Percentiles rank a stretch among this genome's conserved stretches.
phyloP scores from a whole-genome alignment of 2,888 invertebrate genomes.

The Drosophila barbarae region DNA sequence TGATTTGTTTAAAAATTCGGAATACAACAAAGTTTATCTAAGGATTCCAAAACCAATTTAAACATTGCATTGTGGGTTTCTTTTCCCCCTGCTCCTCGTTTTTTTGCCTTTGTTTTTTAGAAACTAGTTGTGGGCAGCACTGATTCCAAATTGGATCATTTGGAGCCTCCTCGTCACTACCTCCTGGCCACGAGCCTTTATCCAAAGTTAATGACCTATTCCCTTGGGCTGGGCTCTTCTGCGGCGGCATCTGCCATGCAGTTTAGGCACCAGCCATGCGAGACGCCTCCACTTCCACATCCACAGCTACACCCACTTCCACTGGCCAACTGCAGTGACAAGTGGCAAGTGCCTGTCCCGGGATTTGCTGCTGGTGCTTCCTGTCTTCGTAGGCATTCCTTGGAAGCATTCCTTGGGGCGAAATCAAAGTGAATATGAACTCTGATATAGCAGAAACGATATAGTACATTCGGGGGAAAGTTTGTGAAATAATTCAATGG shows the following conservation, averaged over 20 bases:
- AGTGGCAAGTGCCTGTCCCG: conserved; percentile 17
- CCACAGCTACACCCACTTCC: neutral
- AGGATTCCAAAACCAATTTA: neutral
- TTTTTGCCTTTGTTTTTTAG: neutral
- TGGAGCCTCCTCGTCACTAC: neutral
- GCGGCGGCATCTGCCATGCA: conserved; percentile 30
- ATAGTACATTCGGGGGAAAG: neutral
- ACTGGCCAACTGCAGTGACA: conserved; percentile 19
- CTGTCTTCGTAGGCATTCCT: conserved; percentile 3
- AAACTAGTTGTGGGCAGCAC: conserved; percentile 3
- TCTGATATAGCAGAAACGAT: neutral
- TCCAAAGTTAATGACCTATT: conserved; percentile 38
- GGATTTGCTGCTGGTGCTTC: conserved; percentile 5
- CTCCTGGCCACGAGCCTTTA: conserved; percentile 6
- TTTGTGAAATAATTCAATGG: neutral
- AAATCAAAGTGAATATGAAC: conserved; percentile 7
- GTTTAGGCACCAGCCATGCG: conserved; percentile 27
- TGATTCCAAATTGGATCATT: conserved; percentile 7
- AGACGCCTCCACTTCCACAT: conserved; percentile 4
- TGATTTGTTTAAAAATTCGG: too few relatives aligned
- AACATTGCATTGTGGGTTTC: too few relatives aligned
- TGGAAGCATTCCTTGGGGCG: conserved; percentile 4
- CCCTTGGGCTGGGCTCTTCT: conserved; percentile 2
- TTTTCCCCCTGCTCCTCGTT: too few relatives aligned
- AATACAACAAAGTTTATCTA: neutral